These are phyloP conservation scores for Lithobates sylvaticus DNA, from an alignment of 2,797 vertebrate genomes.

Conservation along the genomic window DNA sequence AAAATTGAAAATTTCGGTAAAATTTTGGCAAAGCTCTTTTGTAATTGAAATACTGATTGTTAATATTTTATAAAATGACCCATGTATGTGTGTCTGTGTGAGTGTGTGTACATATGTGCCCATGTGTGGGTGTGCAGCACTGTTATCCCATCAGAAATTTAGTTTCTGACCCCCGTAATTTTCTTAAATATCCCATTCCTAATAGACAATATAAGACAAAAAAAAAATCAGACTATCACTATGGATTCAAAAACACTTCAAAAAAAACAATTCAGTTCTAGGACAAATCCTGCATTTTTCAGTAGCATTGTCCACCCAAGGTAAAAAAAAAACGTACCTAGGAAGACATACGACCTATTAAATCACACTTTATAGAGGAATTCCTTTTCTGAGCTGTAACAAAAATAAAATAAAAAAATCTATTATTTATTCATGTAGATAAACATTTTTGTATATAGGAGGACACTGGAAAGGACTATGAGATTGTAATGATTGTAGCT, in stretches of 20 bases:
- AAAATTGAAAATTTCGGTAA: too few relatives aligned
- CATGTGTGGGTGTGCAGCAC: neutral
- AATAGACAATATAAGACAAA: too few relatives aligned
- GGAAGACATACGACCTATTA: neutral
- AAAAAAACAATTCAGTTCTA: constrained; percentile 3
- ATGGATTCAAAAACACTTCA: too few relatives aligned
- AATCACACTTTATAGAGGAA: constrained; percentile 15
- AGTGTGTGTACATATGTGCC: neutral
- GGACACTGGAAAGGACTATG: neutral
- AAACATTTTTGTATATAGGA: constrained; percentile 47
- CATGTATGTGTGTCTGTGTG: neutral
- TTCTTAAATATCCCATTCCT: too few relatives aligned
- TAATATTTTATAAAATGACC: too few relatives aligned
- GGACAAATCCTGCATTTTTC: constrained; percentile 35
- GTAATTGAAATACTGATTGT: too few relatives aligned
- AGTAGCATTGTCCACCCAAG: neutral
- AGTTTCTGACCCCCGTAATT: neutral
- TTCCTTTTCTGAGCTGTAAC: constrained; percentile 38
- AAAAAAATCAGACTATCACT: too few relatives aligned
- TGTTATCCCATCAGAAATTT: neutral
- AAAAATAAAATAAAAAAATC: neutral
- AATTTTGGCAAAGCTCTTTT: too few relatives aligned
- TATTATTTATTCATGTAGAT: constrained; percentile 54
- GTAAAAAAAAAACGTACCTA: neutral
- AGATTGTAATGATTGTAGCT: constrained; percentile 47